phyloP scores from a whole-genome alignment of 2,888 invertebrate species.

The Orchesella flavescens region DNA sequence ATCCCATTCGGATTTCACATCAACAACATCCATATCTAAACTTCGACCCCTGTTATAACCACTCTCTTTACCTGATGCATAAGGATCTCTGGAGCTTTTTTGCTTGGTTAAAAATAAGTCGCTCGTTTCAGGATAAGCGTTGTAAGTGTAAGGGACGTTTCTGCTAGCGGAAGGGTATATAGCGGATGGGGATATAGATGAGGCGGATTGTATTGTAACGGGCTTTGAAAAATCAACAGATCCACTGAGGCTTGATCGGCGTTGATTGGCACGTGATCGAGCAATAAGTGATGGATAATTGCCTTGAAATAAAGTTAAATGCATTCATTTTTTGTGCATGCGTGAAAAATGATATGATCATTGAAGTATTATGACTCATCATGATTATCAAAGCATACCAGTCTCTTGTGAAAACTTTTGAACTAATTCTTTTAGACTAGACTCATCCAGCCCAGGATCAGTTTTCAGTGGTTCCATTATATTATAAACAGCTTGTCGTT shows the following conservation, averaged over 20 bases:
- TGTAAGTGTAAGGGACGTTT: conserved; percentile 12
- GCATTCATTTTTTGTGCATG: background rate
- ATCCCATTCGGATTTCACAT: conserved; percentile 40
- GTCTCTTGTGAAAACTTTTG: conserved; percentile 67
- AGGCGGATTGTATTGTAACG: conserved; percentile 41
- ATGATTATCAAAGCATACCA: conserved; percentile 31
- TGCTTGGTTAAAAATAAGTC: conserved; percentile 34
- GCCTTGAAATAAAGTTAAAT: conserved; percentile 27
- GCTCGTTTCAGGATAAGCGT: conserved; percentile 26
- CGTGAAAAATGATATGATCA: background rate
- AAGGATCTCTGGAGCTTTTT: conserved; percentile 22
- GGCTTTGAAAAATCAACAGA: conserved; percentile 62
- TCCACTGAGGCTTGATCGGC: background rate
- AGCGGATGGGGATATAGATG: background rate
- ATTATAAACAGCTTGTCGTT: conserved; percentile 67
- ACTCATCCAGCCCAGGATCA: conserved; percentile 65
- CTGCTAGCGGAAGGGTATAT: background rate
- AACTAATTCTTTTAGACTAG: conserved; percentile 65
- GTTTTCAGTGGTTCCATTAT: conserved; percentile 64
- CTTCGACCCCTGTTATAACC: conserved; percentile 48
- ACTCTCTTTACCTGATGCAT: background rate
- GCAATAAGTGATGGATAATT: conserved; percentile 60
- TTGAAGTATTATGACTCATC: background rate
- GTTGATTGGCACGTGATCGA: conserved; percentile 28
- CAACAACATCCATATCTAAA: conserved; percentile 57